phyloP scores from a whole-genome alignment of 2,113 vertebrate species.

The Sus scrofa region DNA sequence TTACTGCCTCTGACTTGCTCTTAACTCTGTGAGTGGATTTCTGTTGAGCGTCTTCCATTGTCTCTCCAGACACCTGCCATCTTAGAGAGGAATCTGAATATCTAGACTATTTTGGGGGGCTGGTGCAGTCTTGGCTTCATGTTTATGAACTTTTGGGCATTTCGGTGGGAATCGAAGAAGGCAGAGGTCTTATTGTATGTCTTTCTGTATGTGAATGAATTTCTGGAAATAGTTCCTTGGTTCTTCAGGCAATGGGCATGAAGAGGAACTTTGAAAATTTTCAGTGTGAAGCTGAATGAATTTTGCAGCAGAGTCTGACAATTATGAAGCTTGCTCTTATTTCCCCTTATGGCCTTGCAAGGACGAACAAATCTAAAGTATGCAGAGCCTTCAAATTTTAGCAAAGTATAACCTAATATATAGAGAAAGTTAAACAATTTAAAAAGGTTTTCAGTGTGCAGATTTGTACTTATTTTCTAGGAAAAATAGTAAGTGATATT shows the following conservation, averaged over 20 bases:
- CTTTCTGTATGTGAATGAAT: neutral
- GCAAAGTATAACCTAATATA: neutral
- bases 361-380: slow-evolving; percentile 11
- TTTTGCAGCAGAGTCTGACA: neutral
- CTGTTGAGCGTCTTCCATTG: neutral
- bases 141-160: neutral
- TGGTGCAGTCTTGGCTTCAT: neutral
- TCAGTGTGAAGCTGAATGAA: neutral
- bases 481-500: slow-evolving; percentile 13
- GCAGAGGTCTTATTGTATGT: neutral
- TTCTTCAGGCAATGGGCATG: neutral
- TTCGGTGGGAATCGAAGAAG: neutral
- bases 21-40: neutral
- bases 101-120: neutral
- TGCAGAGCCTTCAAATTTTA: neutral
- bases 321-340: neutral
- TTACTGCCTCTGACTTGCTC: neutral
- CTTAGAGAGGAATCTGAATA: neutral
- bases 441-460: neutral
- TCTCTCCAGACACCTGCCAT: neutral
- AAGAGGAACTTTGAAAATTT: neutral
- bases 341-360: neutral
- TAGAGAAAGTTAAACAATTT: neutral
- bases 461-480: slow-evolving; percentile 46
- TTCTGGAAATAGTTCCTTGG: slow-evolving; percentile 16